These are phyloP conservation scores for Sebastiscus tertius DNA, from an alignment of 2,797 vertebrate genomes.

Conservation along the genomic window DNA sequence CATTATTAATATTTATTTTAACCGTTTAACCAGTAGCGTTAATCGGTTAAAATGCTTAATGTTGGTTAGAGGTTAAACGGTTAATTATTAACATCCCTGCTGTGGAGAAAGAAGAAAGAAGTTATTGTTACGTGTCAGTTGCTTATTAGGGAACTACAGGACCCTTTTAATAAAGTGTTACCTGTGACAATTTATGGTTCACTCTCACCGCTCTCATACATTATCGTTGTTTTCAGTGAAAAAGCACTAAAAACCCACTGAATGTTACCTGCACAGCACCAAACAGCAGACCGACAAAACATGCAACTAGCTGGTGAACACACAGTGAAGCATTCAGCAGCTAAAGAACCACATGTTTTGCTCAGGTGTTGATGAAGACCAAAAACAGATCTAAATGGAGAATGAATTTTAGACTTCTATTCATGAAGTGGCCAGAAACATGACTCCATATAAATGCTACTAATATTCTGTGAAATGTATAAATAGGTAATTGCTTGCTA, in stretches of 20 bases:
- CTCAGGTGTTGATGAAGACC: background rate
- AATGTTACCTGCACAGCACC: background rate
- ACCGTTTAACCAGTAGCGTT: too few relatives aligned
- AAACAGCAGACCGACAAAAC: background rate
- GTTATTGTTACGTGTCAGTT: background rate
- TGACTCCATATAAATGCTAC: background rate
- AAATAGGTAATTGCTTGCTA: background rate
- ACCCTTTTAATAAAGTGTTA: background rate
- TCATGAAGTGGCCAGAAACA: background rate
- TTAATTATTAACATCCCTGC: too few relatives aligned
- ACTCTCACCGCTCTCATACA: background rate
- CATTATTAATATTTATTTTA: too few relatives aligned
- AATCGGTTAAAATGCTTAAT: too few relatives aligned
- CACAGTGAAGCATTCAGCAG: background rate
- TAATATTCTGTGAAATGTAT: background rate
- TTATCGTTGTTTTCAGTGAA: background rate
- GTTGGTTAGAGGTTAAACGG: too few relatives aligned
- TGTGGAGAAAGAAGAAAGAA: background rate
- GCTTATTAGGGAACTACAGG: background rate
- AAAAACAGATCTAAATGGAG: background rate
- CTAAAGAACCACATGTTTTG: background rate
- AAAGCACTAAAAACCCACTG: background rate
- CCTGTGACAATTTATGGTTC: background rate
- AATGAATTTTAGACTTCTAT: background rate
- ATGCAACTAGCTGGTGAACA: background rate